Evolutionary conservation across 2,113 vertebrate genomes (phyloP).

Genomic region (Anhinga anhinga): DNA sequence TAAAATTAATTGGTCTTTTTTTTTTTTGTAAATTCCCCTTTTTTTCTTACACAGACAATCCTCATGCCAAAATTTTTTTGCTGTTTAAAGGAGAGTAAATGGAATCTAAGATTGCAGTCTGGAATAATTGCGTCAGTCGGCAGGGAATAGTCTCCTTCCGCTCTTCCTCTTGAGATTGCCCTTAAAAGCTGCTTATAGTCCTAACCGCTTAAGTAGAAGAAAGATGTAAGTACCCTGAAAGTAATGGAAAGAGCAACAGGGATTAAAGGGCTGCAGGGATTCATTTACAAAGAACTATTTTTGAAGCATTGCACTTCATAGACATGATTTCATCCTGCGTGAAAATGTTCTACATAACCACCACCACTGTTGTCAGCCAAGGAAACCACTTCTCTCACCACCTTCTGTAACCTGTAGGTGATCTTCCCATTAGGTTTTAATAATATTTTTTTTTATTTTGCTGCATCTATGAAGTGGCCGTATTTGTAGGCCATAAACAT

Average conservation of each 20-base stretch:
- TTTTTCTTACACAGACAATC: background rate
- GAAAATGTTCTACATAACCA: background rate
- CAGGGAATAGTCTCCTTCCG: background rate
- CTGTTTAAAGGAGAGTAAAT: background rate
- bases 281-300: slow-evolving; percentile 34
- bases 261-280: slow-evolving; percentile 24
- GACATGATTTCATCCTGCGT: background rate
- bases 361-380: background rate
- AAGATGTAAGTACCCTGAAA: slow-evolving; percentile 51
- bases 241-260: slow-evolving; percentile 50
- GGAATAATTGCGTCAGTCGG: background rate
- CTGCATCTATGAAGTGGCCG: background rate
- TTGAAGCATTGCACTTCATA: background rate
- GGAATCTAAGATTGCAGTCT: rapidly evolving
- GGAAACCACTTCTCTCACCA: background rate
- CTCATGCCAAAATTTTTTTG: background rate
- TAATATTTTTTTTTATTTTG: background rate
- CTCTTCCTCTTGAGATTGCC: slow-evolving; percentile 32
- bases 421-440: background rate
- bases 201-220: slow-evolving; percentile 46
- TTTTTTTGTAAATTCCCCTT: background rate
- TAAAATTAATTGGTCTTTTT: background rate
- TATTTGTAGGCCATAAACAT: background rate
- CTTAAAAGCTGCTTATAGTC: slow-evolving; percentile 58
- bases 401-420: background rate